Conservation (phyloP, 1,140 invertebrate species). For the Ectropis grisescens region DNA sequence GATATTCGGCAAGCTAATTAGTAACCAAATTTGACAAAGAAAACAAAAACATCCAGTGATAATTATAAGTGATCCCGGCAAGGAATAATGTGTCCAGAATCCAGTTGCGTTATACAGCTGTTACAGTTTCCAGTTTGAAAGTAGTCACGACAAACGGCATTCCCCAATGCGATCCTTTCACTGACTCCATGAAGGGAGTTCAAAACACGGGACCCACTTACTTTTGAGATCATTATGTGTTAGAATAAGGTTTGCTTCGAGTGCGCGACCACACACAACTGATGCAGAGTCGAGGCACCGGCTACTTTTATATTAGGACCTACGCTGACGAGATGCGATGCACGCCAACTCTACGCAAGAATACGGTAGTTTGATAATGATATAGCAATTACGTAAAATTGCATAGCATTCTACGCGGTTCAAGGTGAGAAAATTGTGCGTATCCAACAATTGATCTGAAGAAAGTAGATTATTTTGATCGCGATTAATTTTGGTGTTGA, state of each 20-base stretch:
- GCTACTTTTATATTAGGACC: conserved; percentile 60
- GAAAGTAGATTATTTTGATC: conserved; percentile 12
- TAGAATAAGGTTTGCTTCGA: conserved; percentile 61
- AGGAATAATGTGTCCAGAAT: too few species aligned
- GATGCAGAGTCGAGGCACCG: conserved; percentile 34
- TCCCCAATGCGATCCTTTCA: too few species aligned
- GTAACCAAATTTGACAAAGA: too few species aligned
- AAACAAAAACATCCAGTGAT: too few species aligned
- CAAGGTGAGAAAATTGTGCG: conserved; percentile 49
- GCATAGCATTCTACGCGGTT: conserved; percentile 36
- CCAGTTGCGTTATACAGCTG: too few species aligned
- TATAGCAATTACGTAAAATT: conserved; percentile 62
- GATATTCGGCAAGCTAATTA: too few species aligned
- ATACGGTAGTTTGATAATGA: conserved; percentile 63
- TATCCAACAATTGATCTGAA: conserved; percentile 20
- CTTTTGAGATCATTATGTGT: conserved; percentile 64
- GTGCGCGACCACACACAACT: conserved; percentile 61
- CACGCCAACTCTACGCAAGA: conserved; percentile 47
- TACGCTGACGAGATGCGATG: conserved; percentile 49
- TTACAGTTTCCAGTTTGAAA: too few species aligned
- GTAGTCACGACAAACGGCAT: too few species aligned
- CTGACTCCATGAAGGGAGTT: too few species aligned
- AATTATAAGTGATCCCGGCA: too few species aligned
- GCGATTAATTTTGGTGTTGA: too few species aligned
- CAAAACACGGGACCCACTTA: conserved; percentile 42